Evolutionary conservation across 2,113 vertebrate species (phyloP).

Genomic region (Rousettus leschenaultii): DNA sequence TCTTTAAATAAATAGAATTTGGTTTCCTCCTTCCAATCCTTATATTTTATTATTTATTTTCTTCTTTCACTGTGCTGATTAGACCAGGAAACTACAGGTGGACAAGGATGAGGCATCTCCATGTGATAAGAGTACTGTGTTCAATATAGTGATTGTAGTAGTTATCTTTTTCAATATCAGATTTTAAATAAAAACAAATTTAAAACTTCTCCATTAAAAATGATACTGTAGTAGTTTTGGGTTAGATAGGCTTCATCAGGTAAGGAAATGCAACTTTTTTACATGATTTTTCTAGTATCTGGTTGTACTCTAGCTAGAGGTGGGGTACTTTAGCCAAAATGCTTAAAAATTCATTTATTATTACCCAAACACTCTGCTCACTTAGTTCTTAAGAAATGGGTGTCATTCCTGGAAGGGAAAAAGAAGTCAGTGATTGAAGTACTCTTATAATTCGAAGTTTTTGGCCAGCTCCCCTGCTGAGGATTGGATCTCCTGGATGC

Average conservation of each 20-base stretch:
- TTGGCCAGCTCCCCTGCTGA: neutral
- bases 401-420: neutral
- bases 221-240: neutral
- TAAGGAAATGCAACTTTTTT: neutral
- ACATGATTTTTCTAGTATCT: neutral
- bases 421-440: neutral
- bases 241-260: neutral
- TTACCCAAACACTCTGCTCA: neutral
- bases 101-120: neutral
- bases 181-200: neutral
- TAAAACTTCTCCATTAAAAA: constrained; percentile 21
- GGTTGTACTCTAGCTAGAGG: neutral
- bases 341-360: neutral
- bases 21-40: neutral
- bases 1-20: neutral
- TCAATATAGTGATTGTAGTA: neutral
- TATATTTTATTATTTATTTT: neutral
- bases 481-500: neutral
- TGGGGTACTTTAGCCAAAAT: neutral
- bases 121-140: neutral
- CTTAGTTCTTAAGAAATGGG: neutral
- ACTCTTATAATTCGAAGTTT: neutral
- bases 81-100: neutral
- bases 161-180: neutral
- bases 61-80: neutral